Percentiles rank a stretch among this genome's conserved stretches.
Evolutionary conservation across 2,113 vertebrate species (phyloP).

Genomic region (Vombatus ursinus): DNA sequence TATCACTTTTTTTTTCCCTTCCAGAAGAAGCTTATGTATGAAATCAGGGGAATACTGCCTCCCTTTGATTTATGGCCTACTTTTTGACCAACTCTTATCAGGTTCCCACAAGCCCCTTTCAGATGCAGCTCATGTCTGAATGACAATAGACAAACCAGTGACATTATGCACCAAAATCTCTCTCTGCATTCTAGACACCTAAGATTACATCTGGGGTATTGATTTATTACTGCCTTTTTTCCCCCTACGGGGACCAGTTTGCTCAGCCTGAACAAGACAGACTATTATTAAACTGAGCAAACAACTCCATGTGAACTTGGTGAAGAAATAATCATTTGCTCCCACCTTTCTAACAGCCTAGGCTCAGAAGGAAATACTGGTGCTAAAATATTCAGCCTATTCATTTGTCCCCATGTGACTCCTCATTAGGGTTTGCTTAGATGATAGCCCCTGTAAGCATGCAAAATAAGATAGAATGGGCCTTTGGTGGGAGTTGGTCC

Average conservation of each 20-base stretch:
- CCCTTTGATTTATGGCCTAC: constrained; percentile 95
- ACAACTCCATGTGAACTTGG: constrained; percentile 86
- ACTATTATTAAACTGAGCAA: constrained; percentile 88
- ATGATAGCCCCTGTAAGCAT: constrained; percentile 81
- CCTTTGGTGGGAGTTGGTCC: constrained; percentile 78
- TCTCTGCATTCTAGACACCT: constrained; percentile 94
- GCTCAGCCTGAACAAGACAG: constrained; percentile 87
- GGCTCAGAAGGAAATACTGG: constrained; percentile 77
- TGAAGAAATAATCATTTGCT: constrained; percentile 87
- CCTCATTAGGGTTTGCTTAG: constrained; percentile 77
- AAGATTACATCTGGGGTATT: constrained; percentile 97
- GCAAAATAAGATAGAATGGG: constrained; percentile 81
- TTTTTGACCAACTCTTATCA: constrained; percentile 95
- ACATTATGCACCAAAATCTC: constrained; percentile 94
- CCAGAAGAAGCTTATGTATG: constrained; percentile 82
- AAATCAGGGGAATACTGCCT: constrained; percentile 90
- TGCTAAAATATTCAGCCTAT: constrained; percentile 83
- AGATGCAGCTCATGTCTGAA: constrained; percentile 93
- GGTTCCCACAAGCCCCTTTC: constrained; percentile 93
- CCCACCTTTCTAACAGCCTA: constrained; percentile 78
- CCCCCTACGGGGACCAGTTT: constrained; percentile 85
- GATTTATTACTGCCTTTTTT: constrained; percentile 93
- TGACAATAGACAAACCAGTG: constrained; percentile 95
- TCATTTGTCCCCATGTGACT: constrained; percentile 78
- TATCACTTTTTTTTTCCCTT: constrained; percentile 83